Conservation (phyloP, 1,140 invertebrate species). For the Nephila pilipes region DNA sequence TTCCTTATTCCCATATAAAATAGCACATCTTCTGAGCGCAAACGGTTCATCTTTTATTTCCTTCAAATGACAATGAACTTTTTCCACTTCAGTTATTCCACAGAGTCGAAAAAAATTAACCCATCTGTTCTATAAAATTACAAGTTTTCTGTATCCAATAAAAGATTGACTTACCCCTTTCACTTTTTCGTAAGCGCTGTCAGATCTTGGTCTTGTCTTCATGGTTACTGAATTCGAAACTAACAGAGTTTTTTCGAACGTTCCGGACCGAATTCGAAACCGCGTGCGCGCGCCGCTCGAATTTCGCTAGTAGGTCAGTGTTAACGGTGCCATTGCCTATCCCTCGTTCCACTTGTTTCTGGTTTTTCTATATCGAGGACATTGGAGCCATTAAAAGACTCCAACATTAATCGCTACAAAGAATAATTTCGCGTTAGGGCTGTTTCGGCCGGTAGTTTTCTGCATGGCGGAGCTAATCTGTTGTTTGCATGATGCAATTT, state of each 20-base stretch:
- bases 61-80: not conserved
- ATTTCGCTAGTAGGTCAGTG: conserved; percentile 34
- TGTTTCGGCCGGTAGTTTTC: not conserved
- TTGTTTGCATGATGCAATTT: conserved; percentile 30
- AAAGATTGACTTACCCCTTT: conserved; percentile 21
- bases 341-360: not conserved
- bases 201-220: not conserved
- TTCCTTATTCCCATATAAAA: too few species aligned
- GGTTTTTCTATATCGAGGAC: conserved; percentile 25
- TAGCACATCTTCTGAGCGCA: not conserved
- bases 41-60: not conserved
- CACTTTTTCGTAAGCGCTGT: conserved; percentile 23
- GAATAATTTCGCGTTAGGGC: not conserved
- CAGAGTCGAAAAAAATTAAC: not conserved
- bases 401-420: not conserved
- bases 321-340: not conserved
- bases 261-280: not conserved
- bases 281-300: not conserved
- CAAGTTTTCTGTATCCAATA: not conserved
- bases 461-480: not conserved
- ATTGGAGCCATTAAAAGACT: not conserved
- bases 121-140: not conserved
- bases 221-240: not conserved
- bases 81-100: not conserved
- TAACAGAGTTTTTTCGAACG: not conserved